Evolutionary conservation across 2,113 vertebrate genomes (phyloP).

Genomic region (Aplodontia rufa): DNA sequence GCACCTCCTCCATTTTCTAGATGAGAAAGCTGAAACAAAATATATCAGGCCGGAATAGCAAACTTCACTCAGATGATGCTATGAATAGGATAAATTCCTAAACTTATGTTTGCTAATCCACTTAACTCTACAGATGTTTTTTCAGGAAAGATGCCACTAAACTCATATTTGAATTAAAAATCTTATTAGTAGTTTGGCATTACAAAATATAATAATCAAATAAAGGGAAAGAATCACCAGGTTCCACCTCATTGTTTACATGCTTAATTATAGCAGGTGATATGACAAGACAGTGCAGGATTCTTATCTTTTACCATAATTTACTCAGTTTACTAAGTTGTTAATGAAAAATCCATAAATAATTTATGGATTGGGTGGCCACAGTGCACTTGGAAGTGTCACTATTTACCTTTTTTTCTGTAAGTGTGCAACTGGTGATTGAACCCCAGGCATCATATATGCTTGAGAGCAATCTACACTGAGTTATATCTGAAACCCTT

Average conservation of each 20-base stretch:
- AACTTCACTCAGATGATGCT: not conserved
- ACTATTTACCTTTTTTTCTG: not conserved
- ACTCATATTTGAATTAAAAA: not conserved
- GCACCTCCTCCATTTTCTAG: not conserved
- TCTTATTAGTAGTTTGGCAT: not conserved
- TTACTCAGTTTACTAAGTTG: not conserved
- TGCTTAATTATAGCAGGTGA: not conserved
- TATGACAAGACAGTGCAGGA: not conserved
- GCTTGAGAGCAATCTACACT: not conserved
- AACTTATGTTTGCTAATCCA: not conserved
- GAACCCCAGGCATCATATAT: not conserved
- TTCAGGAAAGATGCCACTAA: not conserved
- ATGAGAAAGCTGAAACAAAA: not conserved
- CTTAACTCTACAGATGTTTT: not conserved
- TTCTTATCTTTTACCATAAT: not conserved
- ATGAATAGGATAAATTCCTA: not conserved
- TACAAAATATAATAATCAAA: not conserved
- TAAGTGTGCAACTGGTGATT: not conserved
- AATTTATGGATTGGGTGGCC: not conserved
- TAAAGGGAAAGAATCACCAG: not conserved
- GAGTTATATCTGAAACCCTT: not conserved
- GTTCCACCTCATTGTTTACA: not conserved
- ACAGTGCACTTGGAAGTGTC: not conserved
- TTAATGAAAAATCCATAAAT: not conserved
- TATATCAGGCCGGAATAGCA: accelerated